Evolutionary conservation across 2,888 invertebrate species (phyloP), one percentile per base, ranked within the genome.

Genomic region (Erebia aethiops): DNA sequence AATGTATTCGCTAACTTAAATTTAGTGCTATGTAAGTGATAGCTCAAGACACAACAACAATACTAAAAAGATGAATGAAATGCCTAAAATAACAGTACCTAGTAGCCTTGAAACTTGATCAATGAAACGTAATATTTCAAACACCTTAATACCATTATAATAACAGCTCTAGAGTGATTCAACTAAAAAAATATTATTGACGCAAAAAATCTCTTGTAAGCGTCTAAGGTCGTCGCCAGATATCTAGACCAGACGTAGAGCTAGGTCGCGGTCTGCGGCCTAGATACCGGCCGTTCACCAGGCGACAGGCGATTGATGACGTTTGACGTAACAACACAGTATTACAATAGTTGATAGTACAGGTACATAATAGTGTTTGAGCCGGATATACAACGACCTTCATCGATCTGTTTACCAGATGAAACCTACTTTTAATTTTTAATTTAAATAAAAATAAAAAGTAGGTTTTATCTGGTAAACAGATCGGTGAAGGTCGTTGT

Each of bases 241-340:
- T 18, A 56, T 61, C 64, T 74, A 74, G 70, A 66, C 43, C 60
- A 64, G 69, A 67, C 69, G 70, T 72, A 74, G 72, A 57, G 70
- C 68, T 74, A 74, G 74, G 74, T 74, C 74, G 70, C 26, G 71
- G 67, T 69, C 68, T 71, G 57, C 54, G 71, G 16, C 68, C 69
- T 74, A 61, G 41, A 63, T 71, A 49, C 67, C 52, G 70, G 58
- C 56, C 72, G 69, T 69, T 68, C 51, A 68, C 54, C 68, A 11
- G 16, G 13, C 5, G 67, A 43, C 56, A 58, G 51, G 9, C 43
- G 18, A 60, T 41, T 49, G 57, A n/a, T 46, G n/a, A n/a, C n/a
- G 35, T 57, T 57, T 57, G 13, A 51, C 51, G n/a, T 35, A 35
- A 35, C 35, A 26, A 26, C 21, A n/a, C n/a, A n/a, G n/a, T n/a